Evolutionary conservation across 2,888 invertebrate species (phyloP).

Genomic region (Oegoconia quadripuncta): DNA sequence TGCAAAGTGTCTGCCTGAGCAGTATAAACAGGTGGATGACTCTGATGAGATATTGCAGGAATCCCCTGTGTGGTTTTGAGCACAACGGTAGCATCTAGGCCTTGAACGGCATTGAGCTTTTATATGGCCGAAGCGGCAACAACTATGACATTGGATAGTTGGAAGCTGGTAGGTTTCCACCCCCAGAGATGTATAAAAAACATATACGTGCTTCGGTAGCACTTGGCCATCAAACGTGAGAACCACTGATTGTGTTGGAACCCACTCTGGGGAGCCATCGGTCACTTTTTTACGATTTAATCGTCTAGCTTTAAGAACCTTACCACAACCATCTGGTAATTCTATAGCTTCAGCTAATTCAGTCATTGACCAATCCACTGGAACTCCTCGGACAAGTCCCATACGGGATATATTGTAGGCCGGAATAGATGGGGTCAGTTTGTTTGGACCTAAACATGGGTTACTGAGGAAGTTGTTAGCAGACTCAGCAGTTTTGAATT

Average conservation of each 20-base stretch:
- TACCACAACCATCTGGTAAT: conserved; percentile 5
- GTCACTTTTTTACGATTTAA: conserved; percentile 7
- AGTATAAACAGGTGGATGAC: conserved; percentile 11
- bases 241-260: conserved; percentile 12
- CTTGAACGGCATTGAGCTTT: conserved; percentile 21
- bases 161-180: conserved; percentile 12
- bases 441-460: background rate
- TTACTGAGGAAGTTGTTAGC: conserved; percentile 13
- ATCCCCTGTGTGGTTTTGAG: conserved; percentile 15
- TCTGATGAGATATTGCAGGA: conserved; percentile 8
- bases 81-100: conserved; percentile 20
- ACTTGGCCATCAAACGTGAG: conserved; percentile 12
- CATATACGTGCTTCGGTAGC: conserved; percentile 5
- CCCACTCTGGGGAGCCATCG: conserved; percentile 3
- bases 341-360: conserved; percentile 7
- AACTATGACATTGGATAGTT: conserved; percentile 17
- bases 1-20: conserved; percentile 17
- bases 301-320: conserved; percentile 13
- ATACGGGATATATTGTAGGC: conserved; percentile 7
- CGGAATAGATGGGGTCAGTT: conserved; percentile 5
- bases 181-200: conserved; percentile 6
- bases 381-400: conserved; percentile 4
- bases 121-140: conserved; percentile 24
- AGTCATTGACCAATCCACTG: conserved; percentile 8
- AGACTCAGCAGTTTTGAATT: conserved; percentile 5